Percentiles rank a stretch among this genome's conserved stretches.
phyloP scores from a whole-genome alignment of 92 coral and sea anemone genomes.

The Plumapathes pennacea region DNA sequence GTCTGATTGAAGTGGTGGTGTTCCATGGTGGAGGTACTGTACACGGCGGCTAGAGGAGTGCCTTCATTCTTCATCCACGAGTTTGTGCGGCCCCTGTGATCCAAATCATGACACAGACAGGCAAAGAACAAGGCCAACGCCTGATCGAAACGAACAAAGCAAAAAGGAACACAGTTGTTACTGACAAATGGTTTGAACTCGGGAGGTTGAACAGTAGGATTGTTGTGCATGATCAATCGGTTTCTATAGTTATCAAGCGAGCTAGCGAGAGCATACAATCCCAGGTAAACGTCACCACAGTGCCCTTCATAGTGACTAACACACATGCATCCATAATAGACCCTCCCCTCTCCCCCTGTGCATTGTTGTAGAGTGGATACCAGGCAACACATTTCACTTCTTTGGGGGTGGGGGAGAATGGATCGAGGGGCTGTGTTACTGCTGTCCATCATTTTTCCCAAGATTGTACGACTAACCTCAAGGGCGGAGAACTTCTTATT shows the following conservation, averaged over 20 bases:
- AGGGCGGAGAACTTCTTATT: conserved; percentile 78
- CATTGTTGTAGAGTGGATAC: too few species aligned
- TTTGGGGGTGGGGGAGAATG: neutral
- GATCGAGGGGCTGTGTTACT: neutral
- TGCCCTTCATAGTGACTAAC: too few species aligned
- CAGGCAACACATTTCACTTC: too few species aligned
- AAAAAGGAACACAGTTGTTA: too few species aligned
- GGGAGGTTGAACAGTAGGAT: too few species aligned
- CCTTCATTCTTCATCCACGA: conserved; percentile 99
- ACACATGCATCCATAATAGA: too few species aligned
- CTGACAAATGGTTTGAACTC: too few species aligned
- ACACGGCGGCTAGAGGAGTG: conserved; percentile 95
- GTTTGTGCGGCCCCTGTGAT: conserved; percentile 98
- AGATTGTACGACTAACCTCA: conserved; percentile 47
- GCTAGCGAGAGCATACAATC: too few species aligned
- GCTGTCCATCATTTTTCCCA: neutral
- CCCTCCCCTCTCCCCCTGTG: too few species aligned
- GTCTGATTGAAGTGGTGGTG: conserved; percentile 99
- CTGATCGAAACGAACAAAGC: conserved; percentile 27
- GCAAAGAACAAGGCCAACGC: conserved; percentile 93
- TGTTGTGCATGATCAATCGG: too few species aligned
- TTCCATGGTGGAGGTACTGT: conserved; percentile 96
- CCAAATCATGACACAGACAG: conserved; percentile 93
- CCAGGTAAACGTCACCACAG: too few species aligned
- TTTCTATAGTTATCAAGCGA: too few species aligned